Percentiles rank a stretch among this genome's conserved stretches.
These are phyloP conservation scores for Stictonetta naevosa DNA, from an alignment of 2,113 vertebrate genomes.

Conservation along the genomic window DNA sequence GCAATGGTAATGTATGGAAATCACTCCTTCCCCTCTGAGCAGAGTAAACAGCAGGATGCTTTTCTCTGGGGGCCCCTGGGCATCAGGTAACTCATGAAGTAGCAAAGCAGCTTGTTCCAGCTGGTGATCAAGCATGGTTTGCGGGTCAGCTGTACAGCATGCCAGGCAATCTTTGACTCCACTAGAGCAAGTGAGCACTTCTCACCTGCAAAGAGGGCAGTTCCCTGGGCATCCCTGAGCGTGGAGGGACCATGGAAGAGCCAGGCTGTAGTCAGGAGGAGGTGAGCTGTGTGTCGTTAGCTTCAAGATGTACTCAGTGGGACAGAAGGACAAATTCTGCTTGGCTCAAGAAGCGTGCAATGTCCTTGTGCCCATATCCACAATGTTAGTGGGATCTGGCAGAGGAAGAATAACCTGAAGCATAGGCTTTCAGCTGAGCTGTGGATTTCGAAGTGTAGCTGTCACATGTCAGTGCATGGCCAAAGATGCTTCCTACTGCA, in stretches of 20 bases:
- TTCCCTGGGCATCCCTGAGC: not conserved
- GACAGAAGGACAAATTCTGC: not conserved
- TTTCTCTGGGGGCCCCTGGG: not conserved
- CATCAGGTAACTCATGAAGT: not conserved
- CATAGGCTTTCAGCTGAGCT: not conserved
- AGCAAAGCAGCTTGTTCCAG: conserved; percentile 10
- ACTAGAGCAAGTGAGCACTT: not conserved
- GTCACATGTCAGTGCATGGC: not conserved
- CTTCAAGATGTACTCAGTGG: not conserved
- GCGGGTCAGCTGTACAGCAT: not conserved
- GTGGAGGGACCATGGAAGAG: not conserved
- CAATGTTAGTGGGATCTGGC: not conserved
- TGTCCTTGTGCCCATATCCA: not conserved
- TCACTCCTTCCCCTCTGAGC: not conserved
- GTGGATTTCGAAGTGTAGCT: not conserved
- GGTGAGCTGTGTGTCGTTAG: not conserved
- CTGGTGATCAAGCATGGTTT: not conserved
- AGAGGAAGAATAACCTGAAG: not conserved
- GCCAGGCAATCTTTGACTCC: not conserved
- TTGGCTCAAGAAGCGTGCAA: not conserved
- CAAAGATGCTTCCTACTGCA: not conserved
- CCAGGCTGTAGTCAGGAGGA: conserved; percentile 29
- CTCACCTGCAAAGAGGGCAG: not conserved
- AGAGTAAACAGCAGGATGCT: not conserved
- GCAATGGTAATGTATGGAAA: not conserved